Percentiles rank a stretch among this genome's conserved stretches.
These are phyloP conservation scores for Chaetura pelagica DNA, from an alignment of 2,113 vertebrate species.

Conservation along the genomic window DNA sequence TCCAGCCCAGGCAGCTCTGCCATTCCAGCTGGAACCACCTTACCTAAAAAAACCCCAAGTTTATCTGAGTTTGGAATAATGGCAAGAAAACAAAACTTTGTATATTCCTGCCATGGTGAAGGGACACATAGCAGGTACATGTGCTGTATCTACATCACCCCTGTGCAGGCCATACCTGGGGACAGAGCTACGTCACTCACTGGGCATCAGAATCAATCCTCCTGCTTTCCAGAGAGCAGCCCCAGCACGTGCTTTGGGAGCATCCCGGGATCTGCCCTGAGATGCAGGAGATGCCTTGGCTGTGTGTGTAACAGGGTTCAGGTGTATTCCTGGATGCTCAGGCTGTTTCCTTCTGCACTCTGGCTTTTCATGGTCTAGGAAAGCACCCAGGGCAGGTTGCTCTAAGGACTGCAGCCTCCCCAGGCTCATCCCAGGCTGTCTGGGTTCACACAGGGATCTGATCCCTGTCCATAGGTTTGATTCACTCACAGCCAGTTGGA, in stretches of 20 bases:
- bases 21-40: background rate
- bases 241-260: background rate
- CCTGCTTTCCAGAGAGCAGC: background rate
- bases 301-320: background rate
- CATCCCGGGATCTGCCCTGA: accelerated
- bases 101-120: background rate
- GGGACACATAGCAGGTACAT: background rate
- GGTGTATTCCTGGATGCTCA: background rate
- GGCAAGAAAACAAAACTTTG: background rate
- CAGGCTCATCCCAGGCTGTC: background rate
- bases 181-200: background rate
- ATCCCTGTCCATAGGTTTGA: background rate
- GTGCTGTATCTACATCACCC: background rate
- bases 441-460: background rate
- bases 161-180: background rate
- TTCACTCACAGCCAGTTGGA: background rate
- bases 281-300: background rate
- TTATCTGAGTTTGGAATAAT: background rate
- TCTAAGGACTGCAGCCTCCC: background rate
- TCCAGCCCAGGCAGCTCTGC: background rate
- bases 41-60: background rate
- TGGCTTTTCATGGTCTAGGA: background rate
- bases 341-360: background rate
- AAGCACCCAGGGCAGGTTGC: background rate
- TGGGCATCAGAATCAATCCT: background rate